Evolutionary conservation across 1,140 invertebrate species (phyloP), one percentile per base, ranked within the genome.

Genomic region (Zaprionus ornatus): DNA sequence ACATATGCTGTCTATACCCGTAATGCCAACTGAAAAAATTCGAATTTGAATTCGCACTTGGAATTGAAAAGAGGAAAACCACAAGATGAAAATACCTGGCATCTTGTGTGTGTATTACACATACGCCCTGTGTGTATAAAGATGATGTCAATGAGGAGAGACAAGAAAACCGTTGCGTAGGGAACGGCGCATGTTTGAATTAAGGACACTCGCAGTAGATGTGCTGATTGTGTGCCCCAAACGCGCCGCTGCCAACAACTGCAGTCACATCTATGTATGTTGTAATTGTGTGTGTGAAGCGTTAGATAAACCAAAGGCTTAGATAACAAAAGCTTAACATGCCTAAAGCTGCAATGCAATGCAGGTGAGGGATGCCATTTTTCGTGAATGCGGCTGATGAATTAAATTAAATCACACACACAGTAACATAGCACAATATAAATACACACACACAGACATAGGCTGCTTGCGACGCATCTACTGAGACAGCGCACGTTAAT

Each of bases 141-240:
- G 3, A 67, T 50, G 23, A 15, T 7, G 12, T 17, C 2, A 17
- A 48, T 21, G 21, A 13, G 15, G 10, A 42, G 2, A 35, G 12
- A 9, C 3, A 40, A 42, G 56, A 77, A 63, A 35, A 62, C 29
- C 21, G 55, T 42, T 62, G 70, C 61, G 60, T 60, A 70, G 61
- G 57, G 61, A 61, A 68, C 71, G 61, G 83, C 77, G 90, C 90
- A 91, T 91, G 90, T 77, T 90, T 91, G 77, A 87, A 86, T 86
- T 88, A 78, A 70, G 82, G 90, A 90, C 84, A 91, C 73, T 83
- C 88, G 84, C 90, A 91, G 82, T 81, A 75, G 68, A 40, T 54
- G 27, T 77, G 9, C 29, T 64, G 3, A 42, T 62, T 15, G 32
- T 57, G 37, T 63, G 25, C 54, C 42, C 27, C 82, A 48, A 76